Evolutionary conservation across 1,140 invertebrate genomes (phyloP).

Genomic region (Galleria mellonella): DNA sequence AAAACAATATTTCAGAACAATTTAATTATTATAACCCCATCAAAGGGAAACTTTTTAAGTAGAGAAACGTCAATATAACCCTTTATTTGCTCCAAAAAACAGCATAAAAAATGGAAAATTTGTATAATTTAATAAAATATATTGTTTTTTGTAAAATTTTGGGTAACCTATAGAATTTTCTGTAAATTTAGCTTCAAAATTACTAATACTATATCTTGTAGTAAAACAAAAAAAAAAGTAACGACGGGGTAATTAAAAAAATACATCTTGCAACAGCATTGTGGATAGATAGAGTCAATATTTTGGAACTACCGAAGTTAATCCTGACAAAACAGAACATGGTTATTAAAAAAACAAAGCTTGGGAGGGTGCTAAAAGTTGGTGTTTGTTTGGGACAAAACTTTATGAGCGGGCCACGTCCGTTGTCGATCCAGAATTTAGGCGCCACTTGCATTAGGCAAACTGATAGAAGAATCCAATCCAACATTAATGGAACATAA

Average conservation of each 20-base stretch:
- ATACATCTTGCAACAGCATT: background rate
- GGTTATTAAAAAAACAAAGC: constrained; percentile 60
- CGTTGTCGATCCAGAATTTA: constrained; percentile 40
- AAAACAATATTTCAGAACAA: too few species aligned
- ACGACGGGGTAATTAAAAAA: background rate
- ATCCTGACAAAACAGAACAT: constrained; percentile 42
- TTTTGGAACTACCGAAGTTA: constrained; percentile 40
- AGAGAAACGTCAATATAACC: too few species aligned
- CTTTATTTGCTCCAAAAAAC: too few species aligned
- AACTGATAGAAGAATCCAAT: constrained; percentile 60
- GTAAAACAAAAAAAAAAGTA: too few species aligned
- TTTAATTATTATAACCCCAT: too few species aligned
- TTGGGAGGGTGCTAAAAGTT: constrained; percentile 50
- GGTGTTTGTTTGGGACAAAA: constrained; percentile 55
- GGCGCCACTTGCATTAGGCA: constrained; percentile 66
- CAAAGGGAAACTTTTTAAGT: too few species aligned
- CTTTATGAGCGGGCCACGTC: constrained; percentile 49
- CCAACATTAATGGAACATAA: constrained; percentile 65
- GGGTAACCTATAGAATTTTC: too few species aligned
- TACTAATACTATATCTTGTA: too few species aligned
- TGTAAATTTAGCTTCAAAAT: too few species aligned
- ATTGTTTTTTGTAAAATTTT: too few species aligned
- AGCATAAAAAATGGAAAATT: too few species aligned
- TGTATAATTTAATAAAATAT: too few species aligned
- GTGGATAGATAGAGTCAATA: constrained; percentile 34